phyloP scores from a whole-genome alignment of 1,140 invertebrate species.

The Periplaneta americana region DNA sequence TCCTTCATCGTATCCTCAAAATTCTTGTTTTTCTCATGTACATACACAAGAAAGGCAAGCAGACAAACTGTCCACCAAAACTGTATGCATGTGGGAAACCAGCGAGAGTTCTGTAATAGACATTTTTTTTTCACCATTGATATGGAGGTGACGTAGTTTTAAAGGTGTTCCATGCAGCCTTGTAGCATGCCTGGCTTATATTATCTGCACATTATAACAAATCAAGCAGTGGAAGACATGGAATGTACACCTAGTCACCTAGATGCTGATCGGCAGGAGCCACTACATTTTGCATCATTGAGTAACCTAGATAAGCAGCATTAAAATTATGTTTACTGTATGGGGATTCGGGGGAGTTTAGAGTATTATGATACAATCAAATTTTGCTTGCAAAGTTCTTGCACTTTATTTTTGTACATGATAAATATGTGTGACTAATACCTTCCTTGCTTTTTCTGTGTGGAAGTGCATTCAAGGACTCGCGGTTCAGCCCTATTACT shows the following conservation, averaged over 20 bases:
- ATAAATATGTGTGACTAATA: background rate
- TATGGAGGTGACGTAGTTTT: slow-evolving; percentile 19
- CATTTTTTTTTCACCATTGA: background rate
- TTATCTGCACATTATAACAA: background rate
- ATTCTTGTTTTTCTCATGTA: background rate
- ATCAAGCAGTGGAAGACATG: background rate
- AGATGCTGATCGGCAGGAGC: background rate
- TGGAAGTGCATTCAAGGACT: slow-evolving; percentile 92
- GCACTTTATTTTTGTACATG: background rate
- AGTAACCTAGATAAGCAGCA: background rate
- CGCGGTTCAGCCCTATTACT: slow-evolving; percentile 92
- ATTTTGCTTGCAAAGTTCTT: background rate
- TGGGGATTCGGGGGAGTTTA: background rate
- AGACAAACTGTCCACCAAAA: background rate
- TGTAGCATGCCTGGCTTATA: slow-evolving; percentile 15
- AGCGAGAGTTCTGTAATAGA: slow-evolving; percentile 15
- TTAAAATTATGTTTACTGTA: background rate
- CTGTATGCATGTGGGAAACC: slow-evolving; percentile 5
- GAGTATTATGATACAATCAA: too few species aligned
- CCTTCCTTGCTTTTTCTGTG: background rate
- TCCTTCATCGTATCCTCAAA: background rate
- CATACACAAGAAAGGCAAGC: background rate
- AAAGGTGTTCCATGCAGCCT: slow-evolving; percentile 22
- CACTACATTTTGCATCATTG: background rate
- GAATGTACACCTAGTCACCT: background rate